Evolutionary conservation across 2,888 invertebrate species (phyloP).

Genomic region (Thyatira batis): DNA sequence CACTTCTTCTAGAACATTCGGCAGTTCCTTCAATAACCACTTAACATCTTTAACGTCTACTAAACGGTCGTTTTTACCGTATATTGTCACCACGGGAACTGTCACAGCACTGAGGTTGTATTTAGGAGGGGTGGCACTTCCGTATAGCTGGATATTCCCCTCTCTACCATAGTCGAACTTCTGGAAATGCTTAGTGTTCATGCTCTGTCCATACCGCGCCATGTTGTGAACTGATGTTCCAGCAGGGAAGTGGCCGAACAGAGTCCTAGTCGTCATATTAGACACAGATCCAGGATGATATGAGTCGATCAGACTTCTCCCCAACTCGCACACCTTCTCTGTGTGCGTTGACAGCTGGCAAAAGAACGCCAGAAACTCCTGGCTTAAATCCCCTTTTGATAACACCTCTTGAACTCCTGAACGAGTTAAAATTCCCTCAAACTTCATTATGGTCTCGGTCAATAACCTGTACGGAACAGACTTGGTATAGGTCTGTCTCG

Average conservation of each 20-base stretch:
- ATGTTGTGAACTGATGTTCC: slow-evolving; percentile 57
- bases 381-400: slow-evolving; percentile 46
- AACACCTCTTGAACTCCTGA: slow-evolving; percentile 50
- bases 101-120: slow-evolving; percentile 53
- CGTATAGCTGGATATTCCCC: slow-evolving; percentile 51
- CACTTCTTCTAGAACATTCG: slow-evolving; percentile 79
- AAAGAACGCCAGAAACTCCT: slow-evolving; percentile 51
- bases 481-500: slow-evolving; percentile 68
- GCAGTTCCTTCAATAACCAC: slow-evolving; percentile 76
- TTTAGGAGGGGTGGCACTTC: slow-evolving; percentile 45
- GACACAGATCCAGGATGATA: slow-evolving; percentile 54
- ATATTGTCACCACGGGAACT: slow-evolving; percentile 52
- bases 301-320: slow-evolving; percentile 41
- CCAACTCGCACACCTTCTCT: slow-evolving; percentile 36
- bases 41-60: slow-evolving; percentile 82
- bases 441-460: slow-evolving; percentile 18
- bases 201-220: slow-evolving; percentile 59
- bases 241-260: slow-evolving; percentile 59
- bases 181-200: slow-evolving; percentile 38
- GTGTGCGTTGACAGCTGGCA: slow-evolving; percentile 46
- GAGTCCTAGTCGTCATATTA: slow-evolving; percentile 38
- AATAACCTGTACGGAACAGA: slow-evolving; percentile 36
- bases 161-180: slow-evolving; percentile 60
- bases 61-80: slow-evolving; percentile 79
- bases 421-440: slow-evolving; percentile 33